Conservation (phyloP, 2,888 invertebrate genomes). For the Tupiocoris notatus region DNA sequence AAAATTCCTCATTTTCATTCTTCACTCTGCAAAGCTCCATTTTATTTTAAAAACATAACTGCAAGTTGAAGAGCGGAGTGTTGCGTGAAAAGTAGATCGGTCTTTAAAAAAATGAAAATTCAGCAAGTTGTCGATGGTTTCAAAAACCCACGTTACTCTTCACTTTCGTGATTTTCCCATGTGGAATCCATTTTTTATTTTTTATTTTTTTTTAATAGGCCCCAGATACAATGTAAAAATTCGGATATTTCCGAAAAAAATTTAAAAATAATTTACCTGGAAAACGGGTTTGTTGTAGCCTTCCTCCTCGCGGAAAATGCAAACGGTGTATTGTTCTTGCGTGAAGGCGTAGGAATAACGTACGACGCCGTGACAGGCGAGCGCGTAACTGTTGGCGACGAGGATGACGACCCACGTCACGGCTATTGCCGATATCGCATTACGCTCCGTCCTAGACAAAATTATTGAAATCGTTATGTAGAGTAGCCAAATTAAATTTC, state of each 20-base stretch:
- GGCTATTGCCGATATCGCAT: constrained; percentile 75
- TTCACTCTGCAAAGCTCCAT: too few species aligned
- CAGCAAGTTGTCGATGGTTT: too few species aligned
- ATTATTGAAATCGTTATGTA: constrained; percentile 50
- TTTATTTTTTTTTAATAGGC: too few species aligned
- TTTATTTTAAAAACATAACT: too few species aligned
- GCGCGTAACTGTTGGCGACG: constrained; percentile 73
- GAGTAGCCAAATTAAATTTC: too few species aligned
- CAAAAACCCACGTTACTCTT: too few species aligned
- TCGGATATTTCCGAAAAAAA: background rate
- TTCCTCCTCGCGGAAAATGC: constrained; percentile 62
- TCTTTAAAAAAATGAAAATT: too few species aligned
- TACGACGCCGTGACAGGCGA: constrained; percentile 73
- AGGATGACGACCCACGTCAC: constrained; percentile 80
- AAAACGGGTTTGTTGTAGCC: constrained; percentile 52
- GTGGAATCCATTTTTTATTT: too few species aligned
- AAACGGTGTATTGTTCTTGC: constrained; percentile 65
- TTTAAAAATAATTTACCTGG: constrained; percentile 49
- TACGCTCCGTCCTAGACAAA: constrained; percentile 66
- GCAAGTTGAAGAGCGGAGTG: too few species aligned
- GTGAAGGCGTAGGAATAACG: constrained; percentile 65
- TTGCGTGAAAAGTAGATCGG: too few species aligned
- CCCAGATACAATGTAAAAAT: background rate
- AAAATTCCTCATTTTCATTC: too few species aligned
- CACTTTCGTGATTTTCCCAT: too few species aligned